Base-by-base conservation (phyloP, 2,888 invertebrate species). In the Eristalis intricaria region DNA sequence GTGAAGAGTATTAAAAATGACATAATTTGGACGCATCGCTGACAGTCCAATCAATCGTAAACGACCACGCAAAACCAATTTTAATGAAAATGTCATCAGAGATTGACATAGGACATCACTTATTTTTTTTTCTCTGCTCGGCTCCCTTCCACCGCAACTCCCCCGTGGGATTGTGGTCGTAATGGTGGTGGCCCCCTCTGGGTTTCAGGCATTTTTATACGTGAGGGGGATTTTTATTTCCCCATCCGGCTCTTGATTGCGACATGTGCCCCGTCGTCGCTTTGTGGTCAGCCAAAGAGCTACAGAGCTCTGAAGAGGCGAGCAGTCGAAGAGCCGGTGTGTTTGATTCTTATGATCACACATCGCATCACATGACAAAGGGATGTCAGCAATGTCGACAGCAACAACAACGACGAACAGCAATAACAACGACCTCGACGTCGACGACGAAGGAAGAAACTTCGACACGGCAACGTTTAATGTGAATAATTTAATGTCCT, bases 11-110 rank as follows among this genome's bases (percentile, higher is more conserved):
- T 88, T 85, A 88, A 85, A 85, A 88, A 85, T 79, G 82, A 88
- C 76, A 84, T 88, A 81, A 84, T 88, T 85, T 84, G 71, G 77
- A 85, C 81, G 77, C 85, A 88, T 88, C 80, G 88, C 79, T 88
- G 88, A 88, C 88, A 88, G 86, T 86, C 83, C 86, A 88, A 88
- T 88, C 88, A 88, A 88, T 88, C 84, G 88, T 86, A 88, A 86
- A 88, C 82, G 86, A 88, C 88, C 86, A 86, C 88, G 80, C 84
- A 88, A 81, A 88, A 88, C 88, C 83, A 88, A 88, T 88, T 88
- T 88, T 88, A 88, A 86, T 88, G 88, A 88, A 86, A 88, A 88
- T 86, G 83, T 83, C 88, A 88, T 88, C 88, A 88, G 86, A 88
- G 83, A 88, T 88, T 88, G 88, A 88, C 88, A 86, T 75, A 84